Evolutionary conservation across 2,888 invertebrate species (phyloP).

Genomic region (Mythimna impura): DNA sequence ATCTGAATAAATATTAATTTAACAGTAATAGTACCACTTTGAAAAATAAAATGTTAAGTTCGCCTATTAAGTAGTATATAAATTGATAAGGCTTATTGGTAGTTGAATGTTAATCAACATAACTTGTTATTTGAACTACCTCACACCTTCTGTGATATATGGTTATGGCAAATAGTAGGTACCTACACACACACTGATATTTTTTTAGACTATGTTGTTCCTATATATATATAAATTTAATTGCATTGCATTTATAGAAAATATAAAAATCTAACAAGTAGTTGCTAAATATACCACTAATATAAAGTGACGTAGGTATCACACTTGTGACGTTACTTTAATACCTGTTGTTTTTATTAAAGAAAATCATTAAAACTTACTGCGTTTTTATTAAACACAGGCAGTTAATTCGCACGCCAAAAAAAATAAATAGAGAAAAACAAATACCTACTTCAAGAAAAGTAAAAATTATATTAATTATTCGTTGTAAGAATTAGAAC

Average conservation of each 20-base stretch:
- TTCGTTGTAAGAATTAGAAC: not conserved
- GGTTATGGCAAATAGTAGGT: not conserved
- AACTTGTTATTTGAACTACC: no score
- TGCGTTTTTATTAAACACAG: not conserved
- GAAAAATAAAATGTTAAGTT: not conserved
- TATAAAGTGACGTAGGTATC: not conserved
- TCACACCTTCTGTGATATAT: constrained; percentile 3
- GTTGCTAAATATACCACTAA: constrained; percentile 12
- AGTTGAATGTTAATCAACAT: no score
- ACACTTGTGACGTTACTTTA: not conserved
- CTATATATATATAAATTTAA: no score
- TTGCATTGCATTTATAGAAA: not conserved
- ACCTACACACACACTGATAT: not conserved
- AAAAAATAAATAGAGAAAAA: not conserved
- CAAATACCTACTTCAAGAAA: not conserved
- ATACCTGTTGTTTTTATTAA: not conserved
- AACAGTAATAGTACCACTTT: not conserved
- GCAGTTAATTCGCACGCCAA: not conserved
- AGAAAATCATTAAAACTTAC: not conserved
- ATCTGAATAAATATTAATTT: constrained; percentile 24
- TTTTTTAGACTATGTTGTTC: no score
- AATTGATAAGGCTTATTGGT: not conserved
- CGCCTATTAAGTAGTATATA: not conserved
- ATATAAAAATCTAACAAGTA: constrained; percentile 15
- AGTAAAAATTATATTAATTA: no score